These are phyloP conservation scores for Sinodicranocentrus sp. DNA, from an alignment of 2,888 invertebrate genomes.

Conservation along the genomic window DNA sequence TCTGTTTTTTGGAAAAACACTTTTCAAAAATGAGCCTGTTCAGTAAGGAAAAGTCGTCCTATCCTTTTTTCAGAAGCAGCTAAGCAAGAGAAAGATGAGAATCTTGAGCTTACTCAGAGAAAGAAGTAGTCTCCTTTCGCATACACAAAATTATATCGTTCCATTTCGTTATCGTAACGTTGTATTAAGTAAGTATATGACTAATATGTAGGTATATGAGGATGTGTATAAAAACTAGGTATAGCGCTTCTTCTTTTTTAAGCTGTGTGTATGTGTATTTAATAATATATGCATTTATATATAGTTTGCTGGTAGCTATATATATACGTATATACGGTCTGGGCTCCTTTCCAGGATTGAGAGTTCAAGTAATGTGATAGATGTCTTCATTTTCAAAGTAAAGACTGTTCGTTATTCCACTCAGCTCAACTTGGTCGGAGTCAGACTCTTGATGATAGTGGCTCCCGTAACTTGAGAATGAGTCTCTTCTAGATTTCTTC, in stretches of 20 bases:
- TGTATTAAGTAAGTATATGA: slow-evolving; percentile 15
- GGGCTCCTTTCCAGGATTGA: slow-evolving; percentile 57
- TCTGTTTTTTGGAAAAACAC: slow-evolving; percentile 12
- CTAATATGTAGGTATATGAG: slow-evolving; percentile 13
- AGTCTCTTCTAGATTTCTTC: slow-evolving; percentile 60
- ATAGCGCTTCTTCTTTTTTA: slow-evolving; percentile 14
- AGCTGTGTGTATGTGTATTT: slow-evolving; percentile 12
- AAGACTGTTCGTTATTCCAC: slow-evolving; percentile 76
- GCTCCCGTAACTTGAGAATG: slow-evolving; percentile 37
- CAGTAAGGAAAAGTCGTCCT: slow-evolving; percentile 25
- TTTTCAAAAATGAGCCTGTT: slow-evolving; percentile 8
- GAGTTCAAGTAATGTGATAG: slow-evolving; percentile 76
- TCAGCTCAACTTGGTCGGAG: slow-evolving; percentile 75
- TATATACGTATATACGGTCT: slow-evolving; percentile 11
- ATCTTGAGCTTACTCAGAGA: slow-evolving; percentile 38
- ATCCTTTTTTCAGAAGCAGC: slow-evolving; percentile 14
- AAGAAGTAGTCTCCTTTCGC: slow-evolving; percentile 33
- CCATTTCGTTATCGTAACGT: slow-evolving; percentile 31
- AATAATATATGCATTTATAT: slow-evolving; percentile 19
- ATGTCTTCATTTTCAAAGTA: slow-evolving; percentile 77
- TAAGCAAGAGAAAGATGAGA: slow-evolving; percentile 20
- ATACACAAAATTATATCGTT: slow-evolving; percentile 56
- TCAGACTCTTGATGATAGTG: slow-evolving; percentile 71
- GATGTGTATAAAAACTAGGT: slow-evolving; percentile 19
- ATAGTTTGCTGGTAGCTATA: not conserved